A percentile compares a stretch with the other conserved stretches of the same genome.
These are phyloP conservation scores for Cosmopolites sordidus DNA, from an alignment of 2,888 invertebrate genomes.

Conservation along the genomic window DNA sequence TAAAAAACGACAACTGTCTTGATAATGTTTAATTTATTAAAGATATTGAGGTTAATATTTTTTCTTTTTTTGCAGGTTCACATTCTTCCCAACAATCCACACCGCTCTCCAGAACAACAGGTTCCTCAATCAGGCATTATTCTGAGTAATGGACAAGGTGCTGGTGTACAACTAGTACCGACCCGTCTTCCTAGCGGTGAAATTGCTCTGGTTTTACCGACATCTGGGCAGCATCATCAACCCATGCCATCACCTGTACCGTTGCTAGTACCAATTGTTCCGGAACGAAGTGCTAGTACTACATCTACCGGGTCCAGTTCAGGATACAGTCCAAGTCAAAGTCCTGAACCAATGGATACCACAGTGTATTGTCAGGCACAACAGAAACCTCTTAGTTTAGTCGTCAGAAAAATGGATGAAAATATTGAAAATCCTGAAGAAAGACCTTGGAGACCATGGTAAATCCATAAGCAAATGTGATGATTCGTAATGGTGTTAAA, in stretches of 20 bases:
- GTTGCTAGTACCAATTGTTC: constrained; percentile 64
- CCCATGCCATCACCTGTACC: constrained; percentile 53
- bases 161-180: constrained; percentile 73
- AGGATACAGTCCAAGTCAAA: constrained; percentile 47
- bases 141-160: constrained; percentile 63
- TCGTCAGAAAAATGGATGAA: constrained; percentile 57
- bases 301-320: constrained; percentile 60
- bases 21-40: too few relatives aligned
- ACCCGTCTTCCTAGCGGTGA: constrained; percentile 79
- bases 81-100: constrained; percentile 49
- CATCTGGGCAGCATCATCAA: constrained; percentile 53
- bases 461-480: neutral
- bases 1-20: too few relatives aligned
- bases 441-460: constrained; percentile 80
- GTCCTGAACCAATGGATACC: constrained; percentile 42
- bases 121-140: constrained; percentile 52
- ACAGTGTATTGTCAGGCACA: constrained; percentile 38
- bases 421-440: constrained; percentile 55
- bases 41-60: too few relatives aligned
- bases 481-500: too few relatives aligned
- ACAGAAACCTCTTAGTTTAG: constrained; percentile 65
- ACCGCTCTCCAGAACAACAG: constrained; percentile 30
- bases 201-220: constrained; percentile 74
- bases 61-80: constrained; percentile 51
- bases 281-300: constrained; percentile 69